Evolutionary conservation across 53 echinoderm and acorn worm genomes (phyloP).

Genomic region (Arbacia lixula): DNA sequence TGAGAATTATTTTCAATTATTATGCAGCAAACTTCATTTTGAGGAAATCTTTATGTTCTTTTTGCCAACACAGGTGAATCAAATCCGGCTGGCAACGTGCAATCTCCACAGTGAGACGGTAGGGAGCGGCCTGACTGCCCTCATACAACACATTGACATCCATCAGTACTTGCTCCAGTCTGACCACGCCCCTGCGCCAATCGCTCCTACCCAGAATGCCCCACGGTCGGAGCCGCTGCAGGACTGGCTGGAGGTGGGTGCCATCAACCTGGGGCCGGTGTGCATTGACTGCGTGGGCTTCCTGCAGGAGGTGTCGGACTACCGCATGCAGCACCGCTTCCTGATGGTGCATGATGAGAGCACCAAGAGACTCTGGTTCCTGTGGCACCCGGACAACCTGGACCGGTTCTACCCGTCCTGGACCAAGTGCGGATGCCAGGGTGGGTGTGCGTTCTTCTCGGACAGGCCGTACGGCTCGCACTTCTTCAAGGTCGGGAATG

Average conservation of each 20-base stretch:
- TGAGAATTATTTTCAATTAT: too few species aligned
- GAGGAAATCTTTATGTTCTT: too few species aligned
- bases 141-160: constrained; percentile 77
- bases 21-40: too few species aligned
- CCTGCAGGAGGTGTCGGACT: constrained; percentile 59
- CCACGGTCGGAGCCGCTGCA: constrained; percentile 23
- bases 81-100: constrained; percentile 82
- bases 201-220: not conserved
- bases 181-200: constrained; percentile 10
- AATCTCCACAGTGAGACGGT: constrained; percentile 90
- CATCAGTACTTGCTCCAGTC: constrained; percentile 75
- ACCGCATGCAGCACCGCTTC: constrained; percentile 82
- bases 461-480: constrained; percentile 54
- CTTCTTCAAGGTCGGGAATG: constrained; percentile 42
- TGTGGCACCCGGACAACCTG: constrained; percentile 71
- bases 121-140: constrained; percentile 78
- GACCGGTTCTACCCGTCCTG: constrained; percentile 44
- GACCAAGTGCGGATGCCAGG: constrained; percentile 87
- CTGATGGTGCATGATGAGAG: constrained; percentile 81
- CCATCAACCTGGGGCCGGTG: constrained; percentile 76
- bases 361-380: constrained; percentile 86
- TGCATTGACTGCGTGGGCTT: constrained; percentile 81
- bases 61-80: constrained; percentile 65
- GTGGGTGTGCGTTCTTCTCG: constrained; percentile 92
- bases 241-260: constrained; percentile 85